Conservation (phyloP, 92 coral and sea anemone genomes). For the Palythoa grandis region DNA sequence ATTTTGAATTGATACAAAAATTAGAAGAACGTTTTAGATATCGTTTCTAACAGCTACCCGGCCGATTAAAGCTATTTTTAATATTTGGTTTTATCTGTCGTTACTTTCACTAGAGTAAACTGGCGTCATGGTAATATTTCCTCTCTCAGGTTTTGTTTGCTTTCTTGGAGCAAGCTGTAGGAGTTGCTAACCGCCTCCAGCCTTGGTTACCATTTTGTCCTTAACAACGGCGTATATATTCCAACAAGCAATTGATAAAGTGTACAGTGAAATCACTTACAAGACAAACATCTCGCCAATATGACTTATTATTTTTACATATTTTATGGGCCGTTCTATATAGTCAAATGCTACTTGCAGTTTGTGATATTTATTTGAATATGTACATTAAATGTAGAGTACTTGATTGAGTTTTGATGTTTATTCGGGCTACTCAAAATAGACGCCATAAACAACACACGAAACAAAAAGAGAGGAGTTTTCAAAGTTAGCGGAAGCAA, state of each 20-base stretch:
- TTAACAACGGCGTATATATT: not conserved
- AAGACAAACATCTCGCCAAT: not conserved
- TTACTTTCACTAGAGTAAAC: too few species aligned
- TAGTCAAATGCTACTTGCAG: not conserved
- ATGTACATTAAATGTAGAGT: not conserved
- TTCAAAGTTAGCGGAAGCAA: slow-evolving; percentile 78
- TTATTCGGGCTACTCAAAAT: slow-evolving; percentile 63
- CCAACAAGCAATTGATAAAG: not conserved
- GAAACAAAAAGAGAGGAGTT: slow-evolving; percentile 70
- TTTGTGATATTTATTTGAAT: not conserved
- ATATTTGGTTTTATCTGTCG: too few species aligned
- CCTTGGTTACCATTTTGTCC: not conserved
- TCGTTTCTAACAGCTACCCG: too few species aligned
- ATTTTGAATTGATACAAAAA: too few species aligned
- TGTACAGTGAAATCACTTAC: not conserved
- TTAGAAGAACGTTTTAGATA: too few species aligned
- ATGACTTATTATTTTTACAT: not conserved
- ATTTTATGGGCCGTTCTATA: not conserved
- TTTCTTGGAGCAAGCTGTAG: too few species aligned
- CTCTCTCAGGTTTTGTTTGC: too few species aligned
- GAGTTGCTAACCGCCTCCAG: not conserved
- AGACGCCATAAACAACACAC: slow-evolving; percentile 87
- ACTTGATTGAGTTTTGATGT: not conserved
- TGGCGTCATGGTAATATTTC: too few species aligned
- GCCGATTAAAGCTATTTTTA: too few species aligned